Evolutionary conservation across 2,888 invertebrate genomes (phyloP).

Genomic region (Eilema depressum): DNA sequence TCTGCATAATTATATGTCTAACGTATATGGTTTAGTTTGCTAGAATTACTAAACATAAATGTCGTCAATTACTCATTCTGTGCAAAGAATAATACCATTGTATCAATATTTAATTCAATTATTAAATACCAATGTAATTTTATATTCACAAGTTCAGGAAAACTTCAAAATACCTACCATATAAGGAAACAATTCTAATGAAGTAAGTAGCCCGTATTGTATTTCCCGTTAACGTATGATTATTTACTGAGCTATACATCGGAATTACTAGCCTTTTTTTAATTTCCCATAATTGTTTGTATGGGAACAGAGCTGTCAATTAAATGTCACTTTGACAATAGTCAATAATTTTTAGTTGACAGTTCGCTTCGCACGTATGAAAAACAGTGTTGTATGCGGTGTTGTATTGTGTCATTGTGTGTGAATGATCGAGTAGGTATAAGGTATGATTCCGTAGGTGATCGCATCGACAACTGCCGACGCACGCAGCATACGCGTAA

Average conservation of each 20-base stretch:
- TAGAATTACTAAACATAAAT: neutral
- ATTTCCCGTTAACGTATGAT: constrained; percentile 16
- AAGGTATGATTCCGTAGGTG: too few relatives aligned
- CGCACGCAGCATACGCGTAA: too few relatives aligned
- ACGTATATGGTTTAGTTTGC: neutral
- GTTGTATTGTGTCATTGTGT: too few relatives aligned
- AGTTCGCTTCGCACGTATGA: constrained; percentile 8
- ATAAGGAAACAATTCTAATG: constrained; percentile 6
- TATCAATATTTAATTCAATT: neutral
- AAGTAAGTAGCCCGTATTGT: neutral
- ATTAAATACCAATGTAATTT: neutral
- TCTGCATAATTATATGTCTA: too few relatives aligned
- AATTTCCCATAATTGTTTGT: constrained; percentile 48
- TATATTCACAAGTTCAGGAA: neutral
- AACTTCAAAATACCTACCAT: neutral
- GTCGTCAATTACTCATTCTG: neutral
- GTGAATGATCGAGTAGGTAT: neutral
- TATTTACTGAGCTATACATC: neutral
- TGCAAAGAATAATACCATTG: neutral
- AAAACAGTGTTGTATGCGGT: constrained; percentile 10
- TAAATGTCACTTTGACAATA: constrained; percentile 17
- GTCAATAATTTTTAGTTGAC: constrained; percentile 12
- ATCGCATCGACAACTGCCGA: too few relatives aligned
- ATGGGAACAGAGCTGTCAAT: constrained; percentile 43
- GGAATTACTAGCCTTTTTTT: neutral